Base-by-base conservation (phyloP, 2,797 vertebrate species). In the Coilia nasus region DNA sequence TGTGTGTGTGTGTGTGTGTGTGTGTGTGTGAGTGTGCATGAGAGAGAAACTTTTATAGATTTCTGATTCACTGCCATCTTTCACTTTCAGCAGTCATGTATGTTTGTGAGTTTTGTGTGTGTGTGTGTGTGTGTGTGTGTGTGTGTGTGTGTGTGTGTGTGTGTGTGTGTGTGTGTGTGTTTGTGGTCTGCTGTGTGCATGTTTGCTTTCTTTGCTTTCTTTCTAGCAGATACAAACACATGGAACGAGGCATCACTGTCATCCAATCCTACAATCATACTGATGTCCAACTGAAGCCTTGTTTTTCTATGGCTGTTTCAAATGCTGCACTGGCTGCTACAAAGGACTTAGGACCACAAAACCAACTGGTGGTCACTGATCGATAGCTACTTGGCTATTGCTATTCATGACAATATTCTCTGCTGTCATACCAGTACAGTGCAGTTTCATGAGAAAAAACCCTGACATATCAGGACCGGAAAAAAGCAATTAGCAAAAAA, bases 111-210 rank as follows among this genome's bases (percentile, higher is more conserved):
- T n/a, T 41, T 23, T 57, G 47, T 82, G 56, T 57, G 1, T 15
- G 12, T 57, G 56, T 15, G 19, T 62, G 60, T 25, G 60, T 62
- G 60, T 62, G 60, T 62, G 60, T 62, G 60, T 62, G 21, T 62
- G 11, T 67, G 62, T 64, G 62, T 64, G 62, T 64, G 62, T 64
- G 62, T 64, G 23, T 71, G 64, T 71, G 64, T 71, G 25, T 35
- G 64, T 71, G 64, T 71, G 64, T 17, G 12, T 71, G 64, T 35
- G 67, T 75, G 28, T 41, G 25, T 17, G 2, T 15, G 64, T 71
- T 5, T 62, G 59, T 62, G 60, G n/a, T 64, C 60, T 23, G 25
- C n/a, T 64, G 56, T 5, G 25, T 25, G 12, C 44, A 1, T 80
- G 80, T 81, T 59, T 31, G 31, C 12, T 28, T 82, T 28, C n/a